Evolutionary conservation across 2,113 vertebrate species (phyloP).

Genomic region (Ascaphus truei): DNA sequence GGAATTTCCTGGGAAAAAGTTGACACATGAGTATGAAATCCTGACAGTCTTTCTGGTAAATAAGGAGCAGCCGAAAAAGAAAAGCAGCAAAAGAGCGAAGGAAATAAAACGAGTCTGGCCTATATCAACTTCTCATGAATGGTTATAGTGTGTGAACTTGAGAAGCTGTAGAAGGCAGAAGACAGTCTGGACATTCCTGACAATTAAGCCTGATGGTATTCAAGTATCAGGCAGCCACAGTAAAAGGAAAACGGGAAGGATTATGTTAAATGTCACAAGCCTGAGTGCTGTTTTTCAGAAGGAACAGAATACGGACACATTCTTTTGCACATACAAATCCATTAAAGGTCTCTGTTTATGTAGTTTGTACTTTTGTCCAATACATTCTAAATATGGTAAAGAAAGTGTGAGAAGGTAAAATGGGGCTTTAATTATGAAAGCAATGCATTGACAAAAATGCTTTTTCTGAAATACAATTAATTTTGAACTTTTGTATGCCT

Average conservation of each 20-base stretch:
- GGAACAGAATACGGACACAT: neutral
- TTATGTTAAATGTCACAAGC: constrained; percentile 30
- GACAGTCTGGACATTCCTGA: neutral
- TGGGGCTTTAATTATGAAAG: too few species aligned
- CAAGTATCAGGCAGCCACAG: constrained; percentile 37
- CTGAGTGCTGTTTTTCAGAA: neutral
- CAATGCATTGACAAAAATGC: too few species aligned
- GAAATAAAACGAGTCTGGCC: neutral
- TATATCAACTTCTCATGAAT: constrained; percentile 33
- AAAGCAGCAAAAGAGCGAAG: neutral
- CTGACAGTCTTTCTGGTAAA: neutral
- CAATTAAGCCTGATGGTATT: constrained; percentile 4
- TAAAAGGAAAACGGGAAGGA: constrained; percentile 38
- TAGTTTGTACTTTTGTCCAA: neutral
- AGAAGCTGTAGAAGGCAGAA: constrained; percentile 20
- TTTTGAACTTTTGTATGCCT: too few species aligned
- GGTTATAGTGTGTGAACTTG: constrained; percentile 33
- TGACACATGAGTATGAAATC: constrained; percentile 1
- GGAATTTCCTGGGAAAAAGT: neutral
- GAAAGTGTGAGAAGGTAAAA: too few species aligned
- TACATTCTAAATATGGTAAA: neutral
- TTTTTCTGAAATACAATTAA: too few species aligned
- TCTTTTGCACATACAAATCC: constrained; percentile 2
- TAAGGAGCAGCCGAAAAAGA: neutral
- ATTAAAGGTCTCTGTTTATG: constrained; percentile 16